Base-by-base conservation (phyloP, 2,113 vertebrate species). In the Oryzias curvinotus region DNA sequence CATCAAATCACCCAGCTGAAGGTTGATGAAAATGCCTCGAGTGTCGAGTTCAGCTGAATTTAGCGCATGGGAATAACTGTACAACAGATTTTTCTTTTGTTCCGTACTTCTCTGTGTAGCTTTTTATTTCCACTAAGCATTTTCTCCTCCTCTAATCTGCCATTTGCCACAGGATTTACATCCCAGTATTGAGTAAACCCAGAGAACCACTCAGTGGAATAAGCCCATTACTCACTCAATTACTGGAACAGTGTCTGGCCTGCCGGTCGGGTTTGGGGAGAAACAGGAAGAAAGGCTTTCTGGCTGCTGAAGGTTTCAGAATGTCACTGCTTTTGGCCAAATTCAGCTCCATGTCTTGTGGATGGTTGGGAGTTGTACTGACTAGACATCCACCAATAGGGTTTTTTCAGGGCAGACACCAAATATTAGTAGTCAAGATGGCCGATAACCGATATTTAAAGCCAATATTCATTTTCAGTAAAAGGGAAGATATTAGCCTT, bases 161-260 rank as follows among this genome's bases (percentile, higher is more conserved):
- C 76, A 79, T 85, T 85, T 85, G 78, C 82, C 81, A 77, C 65
- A 88, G 88, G 87, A 90, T 91, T 91, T 88, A 88, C 85, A 84
- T 88, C 75, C 73, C 68, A 62, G 77, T 78, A 83, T 81, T 78
- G 77, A 90, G 78, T 77, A 77, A 75, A 85, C 87, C 87, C 85
- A 80, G 81, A 87, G 81, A 89, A 81, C 81, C 87, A 91, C 88
- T 90, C 85, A 89, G 88, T 57, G 82, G 88, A 89, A 90, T 90
- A 90, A 90, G 85, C 85, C 84, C 87, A 90, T 90, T 89, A 89
- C 83, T 89, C 88, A 89, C 79, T 90, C 89, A 87, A 87, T 92
- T 90, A 90, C 88, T 78, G 88, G 81, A 88, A 84, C 86, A 85
- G 86, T 84, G 75, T 36, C 36, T 15, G 73, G 72, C 81, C 82